phyloP scores from a whole-genome alignment of 2,113 vertebrate genomes.

The Ceyx melanurus region DNA sequence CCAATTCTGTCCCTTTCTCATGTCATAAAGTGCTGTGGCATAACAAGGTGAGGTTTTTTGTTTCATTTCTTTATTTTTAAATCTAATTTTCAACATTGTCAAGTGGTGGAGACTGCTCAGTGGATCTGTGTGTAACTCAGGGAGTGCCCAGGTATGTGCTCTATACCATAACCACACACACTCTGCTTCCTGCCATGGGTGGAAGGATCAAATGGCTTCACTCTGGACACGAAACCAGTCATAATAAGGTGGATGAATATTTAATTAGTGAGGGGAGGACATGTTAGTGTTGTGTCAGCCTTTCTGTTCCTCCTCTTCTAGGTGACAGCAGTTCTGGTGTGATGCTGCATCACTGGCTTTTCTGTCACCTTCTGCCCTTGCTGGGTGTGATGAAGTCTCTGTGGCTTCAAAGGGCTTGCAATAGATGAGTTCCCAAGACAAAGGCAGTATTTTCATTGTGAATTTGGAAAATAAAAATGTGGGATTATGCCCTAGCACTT shows the following conservation, averaged over 20 bases:
- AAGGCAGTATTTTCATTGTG: not conserved
- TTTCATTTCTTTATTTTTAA: not conserved
- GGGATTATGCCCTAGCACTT: not conserved
- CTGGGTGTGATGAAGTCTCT: not conserved
- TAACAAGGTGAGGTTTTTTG: not conserved
- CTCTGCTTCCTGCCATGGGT: not conserved
- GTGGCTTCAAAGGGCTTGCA: not conserved
- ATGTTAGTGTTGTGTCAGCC: not conserved
- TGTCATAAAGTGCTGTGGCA: not conserved
- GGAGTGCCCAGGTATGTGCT: not conserved
- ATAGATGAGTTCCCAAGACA: not conserved
- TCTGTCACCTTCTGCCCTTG: accelerated
- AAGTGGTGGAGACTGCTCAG: not conserved
- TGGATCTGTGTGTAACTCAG: not conserved
- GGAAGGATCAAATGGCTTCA: not conserved
- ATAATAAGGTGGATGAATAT: not conserved
- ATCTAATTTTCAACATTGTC: not conserved
- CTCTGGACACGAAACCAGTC: not conserved
- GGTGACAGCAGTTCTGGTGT: not conserved
- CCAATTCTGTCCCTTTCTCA: not conserved
- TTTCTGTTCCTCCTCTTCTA: not conserved
- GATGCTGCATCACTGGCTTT: not conserved
- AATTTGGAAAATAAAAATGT: not conserved
- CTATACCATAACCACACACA: not conserved
- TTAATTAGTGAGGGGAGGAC: not conserved